Percentiles rank a stretch among this genome's conserved stretches.
Evolutionary conservation across 2,888 invertebrate genomes (phyloP).

Genomic region (Leptarthrus brevirostris): DNA sequence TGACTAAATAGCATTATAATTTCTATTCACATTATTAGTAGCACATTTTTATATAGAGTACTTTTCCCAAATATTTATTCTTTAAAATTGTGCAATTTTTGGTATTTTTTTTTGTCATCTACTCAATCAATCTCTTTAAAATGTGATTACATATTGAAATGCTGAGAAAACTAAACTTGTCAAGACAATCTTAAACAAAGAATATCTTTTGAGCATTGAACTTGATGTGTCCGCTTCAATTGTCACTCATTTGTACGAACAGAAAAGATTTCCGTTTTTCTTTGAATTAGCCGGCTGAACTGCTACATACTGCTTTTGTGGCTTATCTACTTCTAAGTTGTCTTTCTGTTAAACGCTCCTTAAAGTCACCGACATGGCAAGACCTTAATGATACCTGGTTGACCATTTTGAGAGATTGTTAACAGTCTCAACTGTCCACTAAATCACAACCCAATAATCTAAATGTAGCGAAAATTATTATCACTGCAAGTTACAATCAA

Average conservation of each 20-base stretch:
- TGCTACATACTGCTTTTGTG: neutral
- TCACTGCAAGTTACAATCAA: constrained; percentile 13
- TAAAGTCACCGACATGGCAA: neutral
- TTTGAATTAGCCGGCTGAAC: neutral
- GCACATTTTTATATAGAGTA: too few relatives aligned
- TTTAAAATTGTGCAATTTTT: too few relatives aligned
- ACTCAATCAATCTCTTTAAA: too few relatives aligned
- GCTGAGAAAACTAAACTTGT: too few relatives aligned
- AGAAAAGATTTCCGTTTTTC: neutral
- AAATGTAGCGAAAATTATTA: constrained; percentile 28
- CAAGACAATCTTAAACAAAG: too few relatives aligned
- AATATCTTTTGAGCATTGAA: too few relatives aligned
- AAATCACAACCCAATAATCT: constrained; percentile 28
- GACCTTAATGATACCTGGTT: constrained; percentile 15
- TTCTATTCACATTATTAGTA: too few relatives aligned
- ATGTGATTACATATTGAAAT: too few relatives aligned
- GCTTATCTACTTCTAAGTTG: neutral
- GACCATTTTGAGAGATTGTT: constrained; percentile 30
- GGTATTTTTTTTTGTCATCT: too few relatives aligned
- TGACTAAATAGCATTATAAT: too few relatives aligned
- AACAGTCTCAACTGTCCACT: constrained; percentile 5
- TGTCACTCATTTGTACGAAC: neutral
- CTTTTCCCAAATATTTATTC: too few relatives aligned
- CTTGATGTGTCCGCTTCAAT: too few relatives aligned
- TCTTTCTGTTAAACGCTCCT: neutral